phyloP scores from a whole-genome alignment of 2,113 vertebrate genomes.

The Epinephelus cyanopodus region DNA sequence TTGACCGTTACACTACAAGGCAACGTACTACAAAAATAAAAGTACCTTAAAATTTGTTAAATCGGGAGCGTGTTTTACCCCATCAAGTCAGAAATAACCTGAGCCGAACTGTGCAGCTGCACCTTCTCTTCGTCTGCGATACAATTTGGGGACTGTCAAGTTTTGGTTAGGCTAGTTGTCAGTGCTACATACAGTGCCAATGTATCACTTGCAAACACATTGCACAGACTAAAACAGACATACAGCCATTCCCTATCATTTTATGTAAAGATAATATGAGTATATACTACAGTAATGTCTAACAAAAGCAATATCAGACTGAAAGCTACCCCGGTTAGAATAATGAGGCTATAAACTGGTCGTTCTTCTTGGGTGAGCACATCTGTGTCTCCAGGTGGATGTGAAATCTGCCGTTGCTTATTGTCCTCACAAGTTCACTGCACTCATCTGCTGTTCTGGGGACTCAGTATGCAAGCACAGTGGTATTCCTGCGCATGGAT shows the following conservation, averaged over 20 bases:
- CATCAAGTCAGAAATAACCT: constrained; percentile 37
- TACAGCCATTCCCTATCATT: constrained; percentile 5
- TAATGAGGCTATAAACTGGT: constrained; percentile 31
- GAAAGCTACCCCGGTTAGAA: constrained; percentile 34
- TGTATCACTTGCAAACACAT: constrained; percentile 42
- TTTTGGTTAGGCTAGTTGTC: constrained; percentile 59
- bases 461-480: constrained; percentile 45
- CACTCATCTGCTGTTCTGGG: constrained; percentile 56
- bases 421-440: constrained; percentile 60
- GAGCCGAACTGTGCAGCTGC: constrained; percentile 41
- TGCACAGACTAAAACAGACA: constrained; percentile 43
- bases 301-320: constrained; percentile 27
- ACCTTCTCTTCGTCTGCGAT: constrained; percentile 10
- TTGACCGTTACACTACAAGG: neutral
- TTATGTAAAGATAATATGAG: constrained; percentile 26
- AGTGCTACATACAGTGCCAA: constrained; percentile 69
- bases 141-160: constrained; percentile 36
- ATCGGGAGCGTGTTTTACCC: neutral
- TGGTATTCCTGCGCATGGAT: constrained; percentile 48
- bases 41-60: neutral
- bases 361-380: constrained; percentile 49
- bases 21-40: constrained; percentile 31
- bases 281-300: constrained; percentile 19
- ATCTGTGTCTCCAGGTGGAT: constrained; percentile 64
- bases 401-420: constrained; percentile 43